Conservation (phyloP, 2,888 invertebrate genomes). For the Zygogramma bicolorata region DNA sequence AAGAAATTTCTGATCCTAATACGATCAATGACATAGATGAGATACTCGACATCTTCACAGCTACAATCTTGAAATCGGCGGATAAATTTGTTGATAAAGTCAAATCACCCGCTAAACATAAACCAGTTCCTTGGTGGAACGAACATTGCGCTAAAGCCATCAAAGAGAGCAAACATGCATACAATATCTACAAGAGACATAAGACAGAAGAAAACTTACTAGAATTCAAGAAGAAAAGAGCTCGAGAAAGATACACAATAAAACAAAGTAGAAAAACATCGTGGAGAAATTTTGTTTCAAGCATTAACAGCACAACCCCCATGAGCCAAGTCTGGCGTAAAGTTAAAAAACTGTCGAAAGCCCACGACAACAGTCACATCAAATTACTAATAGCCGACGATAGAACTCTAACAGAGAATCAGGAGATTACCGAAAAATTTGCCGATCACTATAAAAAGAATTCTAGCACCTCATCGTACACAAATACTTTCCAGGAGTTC, state of each 20-base stretch:
- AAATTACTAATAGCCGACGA: neutral
- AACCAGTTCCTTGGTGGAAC: conserved; percentile 7
- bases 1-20: neutral
- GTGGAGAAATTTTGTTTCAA: neutral
- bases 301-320: conserved; percentile 10
- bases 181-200: conserved; percentile 8
- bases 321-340: conserved; percentile 12
- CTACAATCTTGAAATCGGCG: neutral
- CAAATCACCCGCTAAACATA: conserved; percentile 12
- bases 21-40: conserved; percentile 6
- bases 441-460: conserved; percentile 2
- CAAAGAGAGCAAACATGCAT: conserved; percentile 15
- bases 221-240: conserved; percentile 9
- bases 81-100: neutral
- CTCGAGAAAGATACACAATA: neutral
- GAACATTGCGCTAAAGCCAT: conserved; percentile 13
- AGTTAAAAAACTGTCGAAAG: conserved; percentile 10
- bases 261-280: conserved; percentile 6
- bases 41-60: neutral
- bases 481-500: neutral
- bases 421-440: conserved; percentile 7
- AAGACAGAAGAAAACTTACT: conserved; percentile 15
- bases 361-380: neutral
- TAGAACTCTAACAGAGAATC: neutral
- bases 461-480: conserved; percentile 6